These are phyloP conservation scores for Gorsachius goisagi DNA, from an alignment of 2,113 vertebrate genomes.

Conservation along the genomic window DNA sequence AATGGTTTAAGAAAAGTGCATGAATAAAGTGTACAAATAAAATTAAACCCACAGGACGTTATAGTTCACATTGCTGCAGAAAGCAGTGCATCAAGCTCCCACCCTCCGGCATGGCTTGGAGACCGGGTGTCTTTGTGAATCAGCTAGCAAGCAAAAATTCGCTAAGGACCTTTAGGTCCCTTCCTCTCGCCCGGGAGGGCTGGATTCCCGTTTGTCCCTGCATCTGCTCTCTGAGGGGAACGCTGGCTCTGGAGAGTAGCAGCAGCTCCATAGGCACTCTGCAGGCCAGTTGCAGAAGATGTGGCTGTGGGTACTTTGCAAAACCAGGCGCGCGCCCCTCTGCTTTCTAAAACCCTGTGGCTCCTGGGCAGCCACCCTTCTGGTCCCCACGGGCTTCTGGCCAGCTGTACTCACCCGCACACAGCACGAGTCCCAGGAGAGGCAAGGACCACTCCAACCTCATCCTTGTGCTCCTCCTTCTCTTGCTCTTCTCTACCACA, in stretches of 20 bases:
- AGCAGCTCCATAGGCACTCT: neutral
- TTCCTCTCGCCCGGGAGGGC: neutral
- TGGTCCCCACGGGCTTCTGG: neutral
- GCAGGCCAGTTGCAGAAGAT: neutral
- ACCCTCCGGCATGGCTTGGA: neutral
- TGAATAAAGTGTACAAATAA: neutral
- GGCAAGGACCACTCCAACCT: neutral
- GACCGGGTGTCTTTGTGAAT: neutral
- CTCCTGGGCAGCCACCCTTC: neutral
- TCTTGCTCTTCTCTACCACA: neutral
- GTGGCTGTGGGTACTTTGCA: neutral
- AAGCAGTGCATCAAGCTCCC: neutral
- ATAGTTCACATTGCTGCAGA: accelerated
- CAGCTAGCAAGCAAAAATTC: neutral
- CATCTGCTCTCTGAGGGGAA: neutral
- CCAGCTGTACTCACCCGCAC: conserved; percentile 16
- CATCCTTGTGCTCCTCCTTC: neutral
- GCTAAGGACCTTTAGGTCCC: neutral
- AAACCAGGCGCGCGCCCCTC: accelerated
- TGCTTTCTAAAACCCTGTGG: neutral
- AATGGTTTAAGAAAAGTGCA: neutral
- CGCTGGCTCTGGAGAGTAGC: neutral
- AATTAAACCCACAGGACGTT: accelerated
- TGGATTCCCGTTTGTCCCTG: neutral
- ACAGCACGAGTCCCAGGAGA: conserved; percentile 31